Percentiles rank a stretch among this genome's conserved stretches.
Evolutionary conservation across 1,140 invertebrate genomes (phyloP).

Genomic region (Microplitis demolitor): DNA sequence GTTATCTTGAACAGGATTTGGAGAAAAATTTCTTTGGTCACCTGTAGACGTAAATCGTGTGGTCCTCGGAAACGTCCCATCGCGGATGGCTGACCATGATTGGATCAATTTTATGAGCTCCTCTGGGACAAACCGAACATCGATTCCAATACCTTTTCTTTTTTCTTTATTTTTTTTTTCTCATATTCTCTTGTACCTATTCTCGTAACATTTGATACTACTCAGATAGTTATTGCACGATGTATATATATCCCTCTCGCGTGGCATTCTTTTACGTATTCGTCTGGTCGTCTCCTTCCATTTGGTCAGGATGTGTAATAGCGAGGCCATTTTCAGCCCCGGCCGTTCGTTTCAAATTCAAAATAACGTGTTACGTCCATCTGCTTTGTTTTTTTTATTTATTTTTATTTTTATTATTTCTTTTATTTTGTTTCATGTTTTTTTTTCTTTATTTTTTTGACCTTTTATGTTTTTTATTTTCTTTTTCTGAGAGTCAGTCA

Average conservation of each 20-base stretch:
- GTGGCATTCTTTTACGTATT: neutral
- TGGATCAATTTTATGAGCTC: slow-evolving; percentile 64
- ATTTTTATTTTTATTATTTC: slow-evolving; percentile 1
- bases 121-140: slow-evolving; percentile 54
- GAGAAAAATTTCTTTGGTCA: neutral
- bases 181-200: neutral
- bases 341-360: slow-evolving; percentile 22
- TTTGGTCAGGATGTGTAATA: slow-evolving; percentile 1
- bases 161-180: slow-evolving; percentile 2
- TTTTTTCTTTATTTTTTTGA: slow-evolving; percentile 4
- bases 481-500: too few species aligned
- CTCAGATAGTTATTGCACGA: slow-evolving; percentile 14
- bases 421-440: neutral
- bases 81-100: slow-evolving; percentile 49
- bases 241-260: neutral
- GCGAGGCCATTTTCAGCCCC: neutral
- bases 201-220: slow-evolving; percentile 10
- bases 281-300: neutral
- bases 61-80: neutral
- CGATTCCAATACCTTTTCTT: slow-evolving; percentile 32
- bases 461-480: slow-evolving; percentile 2
- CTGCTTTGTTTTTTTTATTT: slow-evolving; percentile 6
- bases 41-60: slow-evolving; percentile 22
- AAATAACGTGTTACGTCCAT: slow-evolving; percentile 18
- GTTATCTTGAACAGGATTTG: neutral